Evolutionary conservation across 2,113 vertebrate genomes (phyloP), one percentile per base, ranked within the genome.

Genomic region (Pimephales promelas): DNA sequence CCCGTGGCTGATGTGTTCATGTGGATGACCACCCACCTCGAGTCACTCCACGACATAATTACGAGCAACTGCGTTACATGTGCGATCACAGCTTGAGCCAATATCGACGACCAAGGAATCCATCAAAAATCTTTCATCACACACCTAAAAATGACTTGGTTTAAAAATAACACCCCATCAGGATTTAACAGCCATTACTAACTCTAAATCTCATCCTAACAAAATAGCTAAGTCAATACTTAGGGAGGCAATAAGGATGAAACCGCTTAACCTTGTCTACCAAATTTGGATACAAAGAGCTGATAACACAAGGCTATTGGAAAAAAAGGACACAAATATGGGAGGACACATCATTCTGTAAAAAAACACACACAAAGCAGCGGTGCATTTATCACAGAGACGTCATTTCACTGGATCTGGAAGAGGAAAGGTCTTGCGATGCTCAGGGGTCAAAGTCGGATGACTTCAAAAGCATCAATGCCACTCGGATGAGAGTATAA

Each of bases 21-120:
- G 62, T 86, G 81, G 77, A 84, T 36, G 86, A 73, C 88, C 88
- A 89, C 88, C 88, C 88, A 89, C 84, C 56, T 74, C 16, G 86
- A 74, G 72, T 84, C 83, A 83, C 74, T 80, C 85, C 70, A 85
- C 18, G n/a, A 80, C 81, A 78, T 80, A 74, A 83, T 87, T 83
- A 85, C 31, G 14, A 72, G 13, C 24, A 54, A 14, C 49, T 85
- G 43, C 43, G 43, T 79, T 71, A 34, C 57, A 16, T 83, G 7
- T 81, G 70, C 34, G 10, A 54, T 54, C 52, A 54, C 31, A 79
- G 40, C 70, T 74, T 10, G 34, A 20, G 75, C 34, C 84, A 81
- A 66, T 52, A 45, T 79, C 40, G 83, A 79, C 36, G 73, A 81
- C 56, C 24, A 82, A 62, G 52, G 59, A 54, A 64, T 49, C 84